Evolutionary conservation across 1,140 invertebrate species (phyloP), one percentile per base, ranked within the genome.

Genomic region (Reticulitermes speratus): DNA sequence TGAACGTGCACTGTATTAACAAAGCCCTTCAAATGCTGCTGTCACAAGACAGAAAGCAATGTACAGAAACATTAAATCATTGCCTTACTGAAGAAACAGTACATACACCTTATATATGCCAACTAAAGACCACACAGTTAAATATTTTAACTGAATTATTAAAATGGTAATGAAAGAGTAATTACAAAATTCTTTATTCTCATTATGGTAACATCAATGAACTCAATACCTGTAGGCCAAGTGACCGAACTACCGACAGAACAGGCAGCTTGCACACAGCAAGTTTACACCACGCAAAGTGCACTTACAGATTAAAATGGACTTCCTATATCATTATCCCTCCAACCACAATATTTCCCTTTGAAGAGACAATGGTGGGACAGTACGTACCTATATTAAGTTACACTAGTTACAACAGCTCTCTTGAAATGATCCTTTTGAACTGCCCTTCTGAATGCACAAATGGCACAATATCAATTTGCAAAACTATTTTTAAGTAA

Each of bases 231-330:
- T 12, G n/a, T 75, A 45, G 83, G 83, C 48, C 48, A 84, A 45
- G 83, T 45, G 83, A 82, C 82, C 32, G 14, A 82, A 82, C 82
- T 82, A 82, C 44, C 19, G 21, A 84, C 83, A 84, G 83, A 84
- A 52, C 83, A 84, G 83, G 83, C 83, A 44, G 48, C 83, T 45
- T 44, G 32, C 83, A 44, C 83, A 25, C 23, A 9, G 83, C 48
- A 84, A 84, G 82, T 82, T 38, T 44, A 84, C 83, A 84, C 83
- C 83, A 84, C 19, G 83, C 48, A 84, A 84, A 84, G 83, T 84
- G 83, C 83, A 84, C 83, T 84, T 84, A 84, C 44, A 84, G 83
- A 84, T 45, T 84, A 84, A 84, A 84, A 84, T 52, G 44, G 83
- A 45, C 44, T 48, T 83, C 45, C 48, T 84, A 44, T 84, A 84